These are phyloP conservation scores for Cryptomyrus ogoouensis DNA, from an alignment of 2,113 vertebrate genomes.

Conservation along the genomic window DNA sequence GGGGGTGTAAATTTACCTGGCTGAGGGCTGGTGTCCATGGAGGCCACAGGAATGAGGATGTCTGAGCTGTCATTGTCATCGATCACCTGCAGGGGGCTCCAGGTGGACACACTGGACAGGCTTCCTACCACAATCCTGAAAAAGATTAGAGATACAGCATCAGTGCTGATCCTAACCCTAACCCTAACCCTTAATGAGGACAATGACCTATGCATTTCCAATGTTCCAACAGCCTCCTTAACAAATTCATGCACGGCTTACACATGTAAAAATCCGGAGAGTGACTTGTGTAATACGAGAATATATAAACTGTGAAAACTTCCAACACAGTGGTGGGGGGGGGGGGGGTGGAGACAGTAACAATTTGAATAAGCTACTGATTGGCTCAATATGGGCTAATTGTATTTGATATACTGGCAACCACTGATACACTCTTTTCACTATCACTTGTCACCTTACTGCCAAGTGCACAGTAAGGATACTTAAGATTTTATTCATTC, in stretches of 20 bases:
- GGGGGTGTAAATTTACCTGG: conserved; percentile 60
- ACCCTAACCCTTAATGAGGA: not conserved
- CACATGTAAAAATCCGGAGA: not conserved
- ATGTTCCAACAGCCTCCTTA: not conserved
- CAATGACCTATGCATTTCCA: not conserved
- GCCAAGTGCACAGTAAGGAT: not conserved
- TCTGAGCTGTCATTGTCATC: conserved; percentile 67
- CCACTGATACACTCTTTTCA: not conserved
- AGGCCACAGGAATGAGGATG: conserved; percentile 76
- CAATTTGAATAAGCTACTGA: not conserved
- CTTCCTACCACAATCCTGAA: conserved; percentile 67
- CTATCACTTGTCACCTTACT: not conserved
- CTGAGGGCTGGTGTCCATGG: conserved; percentile 60
- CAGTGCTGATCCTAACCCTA: not conserved
- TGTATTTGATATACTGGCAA: not conserved
- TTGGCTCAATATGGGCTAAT: not conserved
- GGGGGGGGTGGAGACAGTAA: not conserved
- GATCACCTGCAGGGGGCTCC: conserved; percentile 77
- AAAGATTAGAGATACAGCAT: not conserved
- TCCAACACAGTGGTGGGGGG: not conserved
- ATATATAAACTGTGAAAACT: not conserved
- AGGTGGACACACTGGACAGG: conserved; percentile 69
- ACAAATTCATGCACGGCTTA: not conserved
- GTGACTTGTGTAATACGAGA: not conserved
- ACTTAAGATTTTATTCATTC: not conserved